phyloP scores from a whole-genome alignment of 2,888 invertebrate species.

The Drosophila falleni region DNA sequence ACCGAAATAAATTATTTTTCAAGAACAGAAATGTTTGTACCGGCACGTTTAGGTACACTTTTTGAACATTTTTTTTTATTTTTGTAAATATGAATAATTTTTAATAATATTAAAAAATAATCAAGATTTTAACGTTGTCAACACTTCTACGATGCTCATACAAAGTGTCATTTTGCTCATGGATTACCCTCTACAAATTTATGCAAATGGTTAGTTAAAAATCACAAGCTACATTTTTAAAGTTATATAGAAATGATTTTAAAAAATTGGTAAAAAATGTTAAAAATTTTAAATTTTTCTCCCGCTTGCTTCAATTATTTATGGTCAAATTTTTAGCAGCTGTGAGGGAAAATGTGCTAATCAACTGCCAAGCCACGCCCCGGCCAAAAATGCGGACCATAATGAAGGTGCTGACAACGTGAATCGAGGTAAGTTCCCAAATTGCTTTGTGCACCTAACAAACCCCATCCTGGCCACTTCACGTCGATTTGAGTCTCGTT shows the following conservation, averaged over 20 bases:
- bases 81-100: no score
- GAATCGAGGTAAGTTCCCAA: conserved; percentile 21
- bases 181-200: no score
- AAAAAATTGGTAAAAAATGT: not conserved
- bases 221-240: not conserved
- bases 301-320: not conserved
- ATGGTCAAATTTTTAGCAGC: conserved; percentile 22
- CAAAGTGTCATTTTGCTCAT: no score
- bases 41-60: no score
- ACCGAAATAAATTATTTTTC: no score
- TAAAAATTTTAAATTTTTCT: not conserved
- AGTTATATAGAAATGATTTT: not conserved
- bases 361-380: conserved; percentile 51
- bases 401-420: conserved; percentile 45
- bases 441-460: conserved; percentile 32
- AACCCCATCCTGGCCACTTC: not conserved
- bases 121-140: no score
- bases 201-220: no score
- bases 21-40: no score
- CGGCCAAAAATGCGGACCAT: conserved; percentile 26
- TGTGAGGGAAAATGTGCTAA: conserved; percentile 49
- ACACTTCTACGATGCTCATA: no score
- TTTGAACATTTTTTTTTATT: no score
- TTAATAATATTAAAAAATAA: no score
- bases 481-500: conserved; percentile 1